Base-by-base conservation (phyloP, 2,888 invertebrate genomes). In the Dendrolimus pini region DNA sequence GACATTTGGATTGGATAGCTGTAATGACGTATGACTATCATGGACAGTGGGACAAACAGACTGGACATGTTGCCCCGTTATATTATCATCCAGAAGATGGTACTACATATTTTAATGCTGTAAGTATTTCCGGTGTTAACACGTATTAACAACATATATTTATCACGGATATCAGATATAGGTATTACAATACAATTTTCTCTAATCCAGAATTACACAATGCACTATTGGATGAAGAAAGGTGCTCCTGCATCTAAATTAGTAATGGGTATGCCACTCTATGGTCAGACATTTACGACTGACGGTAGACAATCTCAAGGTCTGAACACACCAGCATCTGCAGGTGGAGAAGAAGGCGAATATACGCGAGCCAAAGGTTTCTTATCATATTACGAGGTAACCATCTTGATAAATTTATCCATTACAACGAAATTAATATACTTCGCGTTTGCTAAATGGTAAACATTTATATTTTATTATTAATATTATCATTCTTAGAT, bases 11-110 rank as follows among this genome's bases (percentile, higher is more conserved):
- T 77, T 97, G 97, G 96, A 95, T 97, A 56, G 96, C 97, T 0
- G 96, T 97, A 0, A 97, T 97, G 97, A 95, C 96, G 0, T 97
- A 97, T 71, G 97, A 97, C 75, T 97, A 94, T 85, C 97, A 97
- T 68, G 97, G 97, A 0, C 96, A 96, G 71, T 97, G 97, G 97
- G 97, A 97, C 71, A 96, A 96, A 76, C 95, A 95, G 77, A 97
- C 97, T 1, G 97, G 97, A 0, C 97, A 97, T 72, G 96, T 97
- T 0, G 96, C 97, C 0, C 97, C 97, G 0, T 80, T 97, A 53
- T 96, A 94, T 68, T 93, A 95, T 72, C 96, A 97, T 75, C 95
- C 95, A 2, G 94, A 96, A 54, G 97, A 97, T 73, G 96, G 95
- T 61, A 94, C 93, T 58, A 93, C 93, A 54, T 96, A 94, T 77